A percentile compares a stretch with the other conserved stretches of the same genome.
These are phyloP conservation scores for Apantesis nais DNA, from an alignment of 2,888 invertebrate species.

Conservation along the genomic window DNA sequence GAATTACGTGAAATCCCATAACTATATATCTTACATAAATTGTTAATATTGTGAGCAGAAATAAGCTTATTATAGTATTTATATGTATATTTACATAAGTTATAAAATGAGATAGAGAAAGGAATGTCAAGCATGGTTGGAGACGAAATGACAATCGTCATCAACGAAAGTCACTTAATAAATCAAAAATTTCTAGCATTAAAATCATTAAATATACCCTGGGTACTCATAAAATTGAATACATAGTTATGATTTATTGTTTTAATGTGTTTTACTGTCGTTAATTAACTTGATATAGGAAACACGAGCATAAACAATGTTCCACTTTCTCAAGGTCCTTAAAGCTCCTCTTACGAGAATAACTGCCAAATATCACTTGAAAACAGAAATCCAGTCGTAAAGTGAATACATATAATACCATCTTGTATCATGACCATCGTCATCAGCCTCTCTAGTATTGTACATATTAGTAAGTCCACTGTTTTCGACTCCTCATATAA, in stretches of 20 bases:
- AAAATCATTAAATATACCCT: background rate
- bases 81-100: constrained; percentile 14
- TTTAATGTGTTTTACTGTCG: background rate
- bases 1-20: too few species aligned
- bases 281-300: background rate
- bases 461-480: too few species aligned
- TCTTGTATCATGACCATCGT: too few species aligned
- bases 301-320: background rate
- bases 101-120: constrained; percentile 3
- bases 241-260: background rate
- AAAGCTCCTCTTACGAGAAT: too few species aligned
- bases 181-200: background rate
- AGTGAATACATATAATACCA: too few species aligned
- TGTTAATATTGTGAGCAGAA: too few species aligned
- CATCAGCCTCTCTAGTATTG: too few species aligned
- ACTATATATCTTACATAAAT: too few species aligned
- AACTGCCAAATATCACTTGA: too few species aligned
- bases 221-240: background rate
- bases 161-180: background rate
- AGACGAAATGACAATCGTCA: background rate
- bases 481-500: too few species aligned
- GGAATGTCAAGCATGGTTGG: constrained; percentile 5
- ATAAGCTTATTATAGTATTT: constrained; percentile 25
- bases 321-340: background rate
- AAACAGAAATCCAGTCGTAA: too few species aligned